Evolutionary conservation across 1,140 invertebrate species (phyloP).

Genomic region (Eumaeus atala): DNA sequence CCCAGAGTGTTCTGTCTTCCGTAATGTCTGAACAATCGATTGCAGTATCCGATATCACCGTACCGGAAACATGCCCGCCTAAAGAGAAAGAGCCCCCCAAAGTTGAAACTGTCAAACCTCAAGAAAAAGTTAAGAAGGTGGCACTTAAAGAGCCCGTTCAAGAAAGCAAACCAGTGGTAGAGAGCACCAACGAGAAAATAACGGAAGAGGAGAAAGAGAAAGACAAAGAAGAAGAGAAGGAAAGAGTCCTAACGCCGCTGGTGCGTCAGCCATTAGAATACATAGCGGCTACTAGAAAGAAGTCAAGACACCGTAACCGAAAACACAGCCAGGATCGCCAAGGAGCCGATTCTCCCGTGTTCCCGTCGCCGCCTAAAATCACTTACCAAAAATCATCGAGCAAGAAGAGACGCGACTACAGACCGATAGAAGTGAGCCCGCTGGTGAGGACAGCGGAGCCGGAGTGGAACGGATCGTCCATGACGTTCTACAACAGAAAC

Average conservation of each 20-base stretch:
- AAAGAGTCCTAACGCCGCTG: slow-evolving; percentile 73
- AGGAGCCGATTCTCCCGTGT: slow-evolving; percentile 77
- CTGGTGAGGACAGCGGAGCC: slow-evolving; percentile 46
- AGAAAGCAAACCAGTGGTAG: slow-evolving; percentile 69
- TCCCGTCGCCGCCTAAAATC: slow-evolving; percentile 75
- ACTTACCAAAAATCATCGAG: slow-evolving; percentile 74
- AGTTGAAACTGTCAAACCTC: slow-evolving; percentile 28
- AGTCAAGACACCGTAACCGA: slow-evolving; percentile 77
- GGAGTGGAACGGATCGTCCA: slow-evolving; percentile 79
- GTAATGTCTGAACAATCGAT: slow-evolving; percentile 80
- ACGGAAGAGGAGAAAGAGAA: slow-evolving; percentile 40
- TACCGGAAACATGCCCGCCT: slow-evolving; percentile 61
- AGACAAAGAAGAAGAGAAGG: slow-evolving; percentile 58
- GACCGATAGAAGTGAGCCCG: slow-evolving; percentile 68
- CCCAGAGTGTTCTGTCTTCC: slow-evolving; percentile 82
- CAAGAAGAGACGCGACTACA: slow-evolving; percentile 75
- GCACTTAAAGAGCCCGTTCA: slow-evolving; percentile 35
- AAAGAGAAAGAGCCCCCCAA: slow-evolving; percentile 58
- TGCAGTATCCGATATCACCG: slow-evolving; percentile 76
- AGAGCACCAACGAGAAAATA: slow-evolving; percentile 40
- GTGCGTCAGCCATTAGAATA: slow-evolving; percentile 80
- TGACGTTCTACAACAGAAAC: slow-evolving; percentile 78
- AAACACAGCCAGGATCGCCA: slow-evolving; percentile 76
- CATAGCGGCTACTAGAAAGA: slow-evolving; percentile 79
- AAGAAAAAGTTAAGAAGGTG: slow-evolving; percentile 44